Percentiles rank a stretch among this genome's conserved stretches.
phyloP scores from a whole-genome alignment of 2,797 vertebrate species.

The Onychomys arenicola region DNA sequence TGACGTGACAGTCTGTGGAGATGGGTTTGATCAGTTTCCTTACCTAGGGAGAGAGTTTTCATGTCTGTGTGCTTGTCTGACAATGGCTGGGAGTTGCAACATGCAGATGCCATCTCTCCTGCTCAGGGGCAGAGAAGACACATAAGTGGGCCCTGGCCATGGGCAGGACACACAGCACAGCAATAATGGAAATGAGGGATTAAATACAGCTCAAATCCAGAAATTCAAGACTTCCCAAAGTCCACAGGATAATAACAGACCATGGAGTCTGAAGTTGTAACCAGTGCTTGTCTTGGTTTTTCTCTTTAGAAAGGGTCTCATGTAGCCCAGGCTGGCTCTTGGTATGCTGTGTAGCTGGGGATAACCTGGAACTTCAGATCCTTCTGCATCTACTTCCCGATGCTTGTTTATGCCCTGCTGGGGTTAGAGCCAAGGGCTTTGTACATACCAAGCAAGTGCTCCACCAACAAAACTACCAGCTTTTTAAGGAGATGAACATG shows the following conservation, averaged over 20 bases:
- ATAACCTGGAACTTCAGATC: background rate
- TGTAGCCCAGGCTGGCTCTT: background rate
- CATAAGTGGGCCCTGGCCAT: background rate
- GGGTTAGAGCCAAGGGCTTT: background rate
- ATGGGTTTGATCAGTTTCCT: background rate
- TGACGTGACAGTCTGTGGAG: background rate
- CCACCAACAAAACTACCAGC: background rate
- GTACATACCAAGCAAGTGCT: background rate
- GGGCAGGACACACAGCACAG: background rate
- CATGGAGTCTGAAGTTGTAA: background rate
- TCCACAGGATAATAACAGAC: background rate
- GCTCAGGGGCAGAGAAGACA: background rate
- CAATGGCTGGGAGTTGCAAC: background rate
- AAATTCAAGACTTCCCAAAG: background rate
- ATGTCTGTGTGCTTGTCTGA: background rate
- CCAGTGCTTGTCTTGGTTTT: background rate
- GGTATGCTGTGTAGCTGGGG: background rate
- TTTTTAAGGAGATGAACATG: background rate
- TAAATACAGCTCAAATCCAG: too few relatives aligned
- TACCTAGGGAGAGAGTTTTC: background rate
- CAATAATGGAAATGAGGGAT: background rate
- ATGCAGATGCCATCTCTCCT: background rate
- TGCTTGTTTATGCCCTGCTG: background rate
- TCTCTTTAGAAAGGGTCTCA: background rate
- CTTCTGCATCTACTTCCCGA: too few relatives aligned